A percentile compares a stretch with the other conserved stretches of the same genome.
Conservation (phyloP, 2,888 invertebrate species). For the Caenorhabditis becei region DNA sequence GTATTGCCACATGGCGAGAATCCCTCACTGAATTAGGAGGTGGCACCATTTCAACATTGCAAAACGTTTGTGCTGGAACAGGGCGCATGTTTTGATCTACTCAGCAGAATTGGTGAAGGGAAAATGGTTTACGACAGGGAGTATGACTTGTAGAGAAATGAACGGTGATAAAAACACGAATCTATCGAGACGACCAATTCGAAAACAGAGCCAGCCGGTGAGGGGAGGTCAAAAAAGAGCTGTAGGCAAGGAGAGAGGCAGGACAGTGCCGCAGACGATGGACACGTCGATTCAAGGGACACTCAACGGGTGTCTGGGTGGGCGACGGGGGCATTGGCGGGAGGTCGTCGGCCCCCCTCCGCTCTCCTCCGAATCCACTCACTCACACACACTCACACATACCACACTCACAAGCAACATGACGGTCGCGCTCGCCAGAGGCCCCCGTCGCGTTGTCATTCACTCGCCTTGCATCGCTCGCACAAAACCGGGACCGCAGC, state of each 20-base stretch:
- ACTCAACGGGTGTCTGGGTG: conserved; percentile 50
- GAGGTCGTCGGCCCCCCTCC: conserved; percentile 58
- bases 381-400: conserved; percentile 38
- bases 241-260: conserved; percentile 3
- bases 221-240: neutral
- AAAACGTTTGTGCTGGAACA: conserved; percentile 25
- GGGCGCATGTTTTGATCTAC: too few relatives aligned
- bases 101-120: neutral
- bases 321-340: conserved; percentile 60
- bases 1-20: conserved; percentile 65
- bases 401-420: conserved; percentile 56
- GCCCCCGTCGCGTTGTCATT: conserved; percentile 59
- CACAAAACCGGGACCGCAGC: conserved; percentile 27
- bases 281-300: conserved; percentile 46
- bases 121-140: neutral
- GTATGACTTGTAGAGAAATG: neutral
- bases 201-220: neutral
- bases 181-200: neutral
- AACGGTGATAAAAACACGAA: neutral
- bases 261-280: conserved; percentile 38
- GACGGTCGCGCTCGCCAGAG: conserved; percentile 48
- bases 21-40: conserved; percentile 41
- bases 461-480: conserved; percentile 51
- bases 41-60: conserved; percentile 57
- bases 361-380: conserved; percentile 55